Base-by-base conservation (phyloP, 1,140 invertebrate species). In the Diorhabda sublineata region DNA sequence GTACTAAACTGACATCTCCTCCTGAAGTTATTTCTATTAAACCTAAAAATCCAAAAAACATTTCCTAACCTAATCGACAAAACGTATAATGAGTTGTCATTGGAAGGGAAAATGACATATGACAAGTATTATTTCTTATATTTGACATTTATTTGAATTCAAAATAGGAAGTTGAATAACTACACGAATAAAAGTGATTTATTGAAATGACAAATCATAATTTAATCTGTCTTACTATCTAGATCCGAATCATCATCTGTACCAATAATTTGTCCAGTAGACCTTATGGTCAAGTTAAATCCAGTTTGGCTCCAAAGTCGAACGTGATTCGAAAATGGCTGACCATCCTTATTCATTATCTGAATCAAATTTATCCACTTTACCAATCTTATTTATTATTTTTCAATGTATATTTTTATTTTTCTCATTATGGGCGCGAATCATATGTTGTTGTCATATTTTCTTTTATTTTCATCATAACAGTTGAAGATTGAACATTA, bases 281-380 rank as follows among this genome's bases (percentile, higher is more conserved):
- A 5, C 45, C 58, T 64, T 8, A 74, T 69, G 3, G 70, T 69
- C 66, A 74, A 64, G 66, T 72, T 58, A 66, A 68, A 74, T 3
- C 73, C 70, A 58, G 44, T 68, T 68, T 72, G 61, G 7, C 59
- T 70, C 44, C 60, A 70, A 8, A 74, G 62, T 52, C 58, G 61
- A 56, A 74, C 66, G 4, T 62, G 59, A 56, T 72, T 42, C 26
- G 70, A 68, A 69, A 61, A 69, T 42, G 56, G 61, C 4, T 26
- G 42, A 11, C 11, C 58, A 42, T 60, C 63, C 41, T 64, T 45
- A n/a, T n/a, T 56, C 68, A 69, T 69, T 4, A 58, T 60, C 65
- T 67, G 45, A 59, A 67, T 45, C 7, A 26, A 26, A 26, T 26
- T 26, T 26, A 26, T 26, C 26, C 26, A 26, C 26, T 26, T 26